These are phyloP conservation scores for Ceuthmochares aereus DNA, from an alignment of 2,113 vertebrate species.

Conservation along the genomic window DNA sequence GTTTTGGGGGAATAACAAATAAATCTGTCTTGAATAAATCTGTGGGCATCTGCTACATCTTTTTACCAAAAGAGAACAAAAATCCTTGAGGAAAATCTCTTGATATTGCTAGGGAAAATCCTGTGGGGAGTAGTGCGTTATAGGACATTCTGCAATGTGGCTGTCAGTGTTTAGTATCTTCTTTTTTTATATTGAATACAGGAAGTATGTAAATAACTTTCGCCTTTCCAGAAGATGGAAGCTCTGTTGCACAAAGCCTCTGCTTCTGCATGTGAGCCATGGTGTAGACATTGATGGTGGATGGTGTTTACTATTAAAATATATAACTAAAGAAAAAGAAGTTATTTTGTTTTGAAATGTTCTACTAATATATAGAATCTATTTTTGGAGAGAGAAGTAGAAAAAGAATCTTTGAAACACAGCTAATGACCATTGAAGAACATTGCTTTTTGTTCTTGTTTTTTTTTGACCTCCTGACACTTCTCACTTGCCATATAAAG, in stretches of 20 bases:
- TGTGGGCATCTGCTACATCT: not conserved
- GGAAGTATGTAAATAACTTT: not conserved
- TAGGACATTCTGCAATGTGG: not conserved
- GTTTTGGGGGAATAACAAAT: not conserved
- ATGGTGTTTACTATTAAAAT: not conserved
- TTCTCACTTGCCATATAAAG: not conserved
- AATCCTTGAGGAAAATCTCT: not conserved
- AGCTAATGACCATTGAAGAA: not conserved
- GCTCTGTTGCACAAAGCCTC: not conserved
- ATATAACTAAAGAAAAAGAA: not conserved
- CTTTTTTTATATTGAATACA: not conserved
- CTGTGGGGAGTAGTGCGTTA: not conserved
- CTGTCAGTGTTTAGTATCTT: not conserved
- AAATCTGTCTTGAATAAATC: not conserved
- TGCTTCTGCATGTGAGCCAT: rapidly evolving
- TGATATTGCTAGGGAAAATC: not conserved
- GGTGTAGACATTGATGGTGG: rapidly evolving
- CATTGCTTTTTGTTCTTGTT: not conserved
- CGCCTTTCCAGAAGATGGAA: not conserved
- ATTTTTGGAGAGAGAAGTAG: not conserved
- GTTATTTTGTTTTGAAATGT: not conserved
- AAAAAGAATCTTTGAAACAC: not conserved
- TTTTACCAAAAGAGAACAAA: not conserved
- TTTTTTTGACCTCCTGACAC: not conserved
- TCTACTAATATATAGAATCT: not conserved